phyloP scores from a whole-genome alignment of 1,140 invertebrate species.

The Drosophila simulans region DNA sequence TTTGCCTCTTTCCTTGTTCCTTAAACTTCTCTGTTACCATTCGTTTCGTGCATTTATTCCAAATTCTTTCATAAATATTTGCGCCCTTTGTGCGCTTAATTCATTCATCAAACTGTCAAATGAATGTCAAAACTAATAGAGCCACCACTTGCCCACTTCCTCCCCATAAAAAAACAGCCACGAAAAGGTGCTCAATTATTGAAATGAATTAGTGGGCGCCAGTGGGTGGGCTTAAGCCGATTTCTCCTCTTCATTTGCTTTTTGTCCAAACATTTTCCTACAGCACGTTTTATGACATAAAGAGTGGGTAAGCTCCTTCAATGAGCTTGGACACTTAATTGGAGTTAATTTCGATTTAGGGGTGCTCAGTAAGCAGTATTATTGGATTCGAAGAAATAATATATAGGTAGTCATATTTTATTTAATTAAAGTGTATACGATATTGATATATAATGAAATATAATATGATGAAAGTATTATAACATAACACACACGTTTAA shows the following conservation, averaged over 20 bases:
- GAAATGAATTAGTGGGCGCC: conserved; percentile 49
- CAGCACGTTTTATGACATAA: conserved; percentile 1
- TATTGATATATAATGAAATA: background rate
- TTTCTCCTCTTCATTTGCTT: conserved; percentile 1
- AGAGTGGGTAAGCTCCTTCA: background rate
- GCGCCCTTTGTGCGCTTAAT: conserved; percentile 48
- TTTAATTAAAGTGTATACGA: too few relatives aligned
- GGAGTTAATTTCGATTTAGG: background rate
- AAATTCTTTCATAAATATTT: conserved; percentile 49
- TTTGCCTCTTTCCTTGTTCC: conserved; percentile 35
- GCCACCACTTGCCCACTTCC: conserved; percentile 4
- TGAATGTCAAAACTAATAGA: conserved; percentile 61
- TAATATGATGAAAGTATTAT: background rate
- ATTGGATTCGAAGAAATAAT: too few relatives aligned
- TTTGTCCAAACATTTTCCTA: conserved; percentile 9
- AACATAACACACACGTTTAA: too few relatives aligned
- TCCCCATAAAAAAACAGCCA: conserved; percentile 13
- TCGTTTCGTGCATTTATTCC: conserved; percentile 15
- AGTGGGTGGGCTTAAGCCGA: conserved; percentile 18
- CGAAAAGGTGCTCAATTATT: conserved; percentile 54
- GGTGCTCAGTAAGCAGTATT: background rate
- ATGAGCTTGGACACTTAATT: background rate
- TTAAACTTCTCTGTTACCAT: conserved; percentile 9
- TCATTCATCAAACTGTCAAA: conserved; percentile 68
- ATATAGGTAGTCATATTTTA: too few relatives aligned